A percentile compares a stretch with the other conserved stretches of the same genome.
These are phyloP conservation scores for Enteromius unitaeniatus DNA, from an alignment of 2,797 vertebrate genomes.

Conservation along the genomic window DNA sequence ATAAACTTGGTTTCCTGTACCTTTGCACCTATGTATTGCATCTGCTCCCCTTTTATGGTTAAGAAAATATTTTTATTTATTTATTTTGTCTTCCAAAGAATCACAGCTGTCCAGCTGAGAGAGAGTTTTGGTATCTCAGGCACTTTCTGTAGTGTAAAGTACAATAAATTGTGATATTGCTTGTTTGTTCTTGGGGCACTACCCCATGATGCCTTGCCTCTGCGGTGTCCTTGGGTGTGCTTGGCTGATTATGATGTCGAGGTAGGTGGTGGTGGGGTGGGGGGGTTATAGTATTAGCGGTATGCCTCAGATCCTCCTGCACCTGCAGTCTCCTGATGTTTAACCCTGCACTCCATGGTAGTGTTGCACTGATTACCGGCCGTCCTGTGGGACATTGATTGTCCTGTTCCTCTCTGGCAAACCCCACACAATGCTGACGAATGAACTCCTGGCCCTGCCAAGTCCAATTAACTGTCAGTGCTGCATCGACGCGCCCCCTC, in stretches of 20 bases:
- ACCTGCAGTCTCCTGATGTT: constrained; percentile 91
- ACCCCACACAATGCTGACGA: constrained; percentile 93
- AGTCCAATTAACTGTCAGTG: constrained; percentile 93
- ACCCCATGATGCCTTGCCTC: constrained; percentile 30
- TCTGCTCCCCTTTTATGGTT: neutral
- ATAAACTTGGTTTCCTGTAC: neutral
- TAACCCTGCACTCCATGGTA: constrained; percentile 92
- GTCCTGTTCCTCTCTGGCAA: constrained; percentile 88
- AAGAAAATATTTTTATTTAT: neutral
- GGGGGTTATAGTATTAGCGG: constrained; percentile 82
- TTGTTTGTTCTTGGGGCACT: constrained; percentile 3
- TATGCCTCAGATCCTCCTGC: constrained; percentile 77
- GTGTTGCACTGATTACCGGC: constrained; percentile 92
- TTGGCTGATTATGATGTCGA: constrained; percentile 35
- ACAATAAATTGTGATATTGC: neutral
- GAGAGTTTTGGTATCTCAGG: constrained; percentile 10
- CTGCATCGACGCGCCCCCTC: constrained; percentile 83
- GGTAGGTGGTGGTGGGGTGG: constrained; percentile 58
- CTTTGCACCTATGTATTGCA: neutral
- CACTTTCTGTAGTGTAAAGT: constrained; percentile 10
- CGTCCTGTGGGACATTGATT: constrained; percentile 89
- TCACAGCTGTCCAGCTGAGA: neutral
- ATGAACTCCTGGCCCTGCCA: constrained; percentile 95
- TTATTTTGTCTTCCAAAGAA: neutral
- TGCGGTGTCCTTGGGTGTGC: constrained; percentile 14